Evolutionary conservation across 2,797 vertebrate species (phyloP).

Genomic region (Diglossa cyanea): DNA sequence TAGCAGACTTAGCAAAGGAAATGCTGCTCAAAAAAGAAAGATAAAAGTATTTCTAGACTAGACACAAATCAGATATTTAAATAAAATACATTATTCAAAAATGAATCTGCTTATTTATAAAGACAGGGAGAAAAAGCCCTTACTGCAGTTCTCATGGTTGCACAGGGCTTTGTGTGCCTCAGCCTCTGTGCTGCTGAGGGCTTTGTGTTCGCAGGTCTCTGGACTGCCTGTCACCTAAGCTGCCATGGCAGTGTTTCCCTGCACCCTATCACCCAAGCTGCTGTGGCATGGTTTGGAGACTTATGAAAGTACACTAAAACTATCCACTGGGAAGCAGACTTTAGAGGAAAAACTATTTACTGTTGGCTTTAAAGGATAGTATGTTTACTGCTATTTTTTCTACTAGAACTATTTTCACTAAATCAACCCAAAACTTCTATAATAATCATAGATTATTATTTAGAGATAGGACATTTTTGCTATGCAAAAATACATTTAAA

Average conservation of each 20-base stretch:
- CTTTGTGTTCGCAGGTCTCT: background rate
- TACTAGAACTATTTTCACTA: background rate
- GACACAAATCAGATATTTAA: background rate
- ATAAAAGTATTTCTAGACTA: background rate
- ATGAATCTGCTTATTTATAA: background rate
- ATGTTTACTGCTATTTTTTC: background rate
- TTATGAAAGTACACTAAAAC: background rate
- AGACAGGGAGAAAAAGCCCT: rapidly evolving
- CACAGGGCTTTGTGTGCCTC: background rate
- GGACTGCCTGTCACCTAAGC: background rate
- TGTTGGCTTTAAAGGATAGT: background rate
- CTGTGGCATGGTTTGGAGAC: background rate
- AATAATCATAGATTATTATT: background rate
- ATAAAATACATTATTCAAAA: background rate
- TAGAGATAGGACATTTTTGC: background rate
- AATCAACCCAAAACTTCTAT: background rate
- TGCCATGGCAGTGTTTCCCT: background rate
- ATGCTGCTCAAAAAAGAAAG: constrained; percentile 65
- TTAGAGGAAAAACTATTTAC: background rate
- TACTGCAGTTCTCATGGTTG: background rate
- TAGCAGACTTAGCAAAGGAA: constrained; percentile 81
- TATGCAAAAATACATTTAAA: background rate
- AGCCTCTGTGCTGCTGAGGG: background rate
- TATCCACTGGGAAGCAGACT: background rate
- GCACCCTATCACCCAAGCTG: background rate